Evolutionary conservation across 1,140 invertebrate species (phyloP), one percentile per base, ranked within the genome.

Genomic region (Meloidogyne chitwoodi): DNA sequence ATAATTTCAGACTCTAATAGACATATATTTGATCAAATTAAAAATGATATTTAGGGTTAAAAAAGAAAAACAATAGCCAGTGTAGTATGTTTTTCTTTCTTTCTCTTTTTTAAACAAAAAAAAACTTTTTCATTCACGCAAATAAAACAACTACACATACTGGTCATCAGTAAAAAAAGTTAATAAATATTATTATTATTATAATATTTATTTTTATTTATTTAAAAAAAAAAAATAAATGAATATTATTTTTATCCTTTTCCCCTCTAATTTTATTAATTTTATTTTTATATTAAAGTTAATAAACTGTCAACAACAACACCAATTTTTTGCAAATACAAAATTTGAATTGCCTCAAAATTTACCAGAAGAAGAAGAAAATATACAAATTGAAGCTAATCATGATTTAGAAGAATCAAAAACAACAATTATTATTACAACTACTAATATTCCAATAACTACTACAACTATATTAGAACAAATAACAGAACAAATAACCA

Each of bases 281-380:
- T n/a, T n/a, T n/a, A n/a, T n/a, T n/a, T n/a, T n/a, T n/a, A n/a
- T n/a, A n/a, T n/a, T n/a, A n/a, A n/a, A n/a, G n/a, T 19, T 63
- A 34, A 34, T 73, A 14, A 24, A 41, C 27, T n/a, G n/a, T n/a
- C 26, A 16, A 11, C 62, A 68, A 27, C 68, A 69, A 62, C 81
- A 81, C n/a, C 44, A 64, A 75, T 77, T 75, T 8, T 82, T 82
- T 78, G 82, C 78, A n/a, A 65, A 74, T 41, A 84, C 81, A 14
- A 84, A 81, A 78, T 82, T 82, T 62, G 81, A 82, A 22, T 72
- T 82, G 61, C 72, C 67, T 34, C 29, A 75, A 27, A 67, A 74
- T 70, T 68, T 82, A 67, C 81, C 81, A 8, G 44, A 64, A 26
- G 81, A 82, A 66, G 80, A 81, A 29, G 27, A 31, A 24, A 24